Base-by-base conservation (phyloP, 2,113 vertebrate genomes). In the Panthera tigris region DNA sequence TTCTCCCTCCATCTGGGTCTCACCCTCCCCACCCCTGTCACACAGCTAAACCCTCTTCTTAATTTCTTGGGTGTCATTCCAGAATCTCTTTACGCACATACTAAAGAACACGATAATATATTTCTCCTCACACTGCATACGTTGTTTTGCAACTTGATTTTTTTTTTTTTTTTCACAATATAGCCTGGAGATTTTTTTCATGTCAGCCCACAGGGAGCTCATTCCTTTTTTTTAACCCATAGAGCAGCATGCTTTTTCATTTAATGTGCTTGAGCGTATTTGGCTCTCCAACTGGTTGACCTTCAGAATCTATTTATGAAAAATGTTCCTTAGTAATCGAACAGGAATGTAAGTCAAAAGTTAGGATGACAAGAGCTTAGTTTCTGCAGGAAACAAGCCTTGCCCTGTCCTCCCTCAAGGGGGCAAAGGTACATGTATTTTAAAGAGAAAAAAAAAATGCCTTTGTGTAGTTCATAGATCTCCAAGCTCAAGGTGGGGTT, bases 281-380 rank as follows among this genome's bases (percentile, higher is more conserved):
- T 88, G 52, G 50, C n/a, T 88, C 27, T 93, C 45, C 2, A 9
- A 66, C 13, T 55, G n/a, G 23, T 4, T 92, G 82, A 89, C 61
- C 33, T 90, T 93, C 79, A 80, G 69, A 91, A 85, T 71, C 73
- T 65, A 79, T 29, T 93, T 80, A 69, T 84, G 71, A 91, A 88
- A 55, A 91, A 63, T 41, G 66, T 52, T 91, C 74, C 55, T 94
- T 84, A 87, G 74, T 80, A 92, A 97, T 14, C 4, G n/a, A 79
- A 88, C 50, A 89, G 63, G 84, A 68, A 79, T 61, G 61, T 27
- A 73, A 92, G 84, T 73, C 55, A 84, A 61, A 69, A 94, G 25
- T 73, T 90, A 79, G 23, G 63, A 92, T 7, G 23, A 27, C 15
- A 86, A 81, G 61, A 71, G 57, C 52, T 82, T 88, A 55, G 78